phyloP scores from a whole-genome alignment of 2,888 invertebrate genomes.

The Microchrysa polita region DNA sequence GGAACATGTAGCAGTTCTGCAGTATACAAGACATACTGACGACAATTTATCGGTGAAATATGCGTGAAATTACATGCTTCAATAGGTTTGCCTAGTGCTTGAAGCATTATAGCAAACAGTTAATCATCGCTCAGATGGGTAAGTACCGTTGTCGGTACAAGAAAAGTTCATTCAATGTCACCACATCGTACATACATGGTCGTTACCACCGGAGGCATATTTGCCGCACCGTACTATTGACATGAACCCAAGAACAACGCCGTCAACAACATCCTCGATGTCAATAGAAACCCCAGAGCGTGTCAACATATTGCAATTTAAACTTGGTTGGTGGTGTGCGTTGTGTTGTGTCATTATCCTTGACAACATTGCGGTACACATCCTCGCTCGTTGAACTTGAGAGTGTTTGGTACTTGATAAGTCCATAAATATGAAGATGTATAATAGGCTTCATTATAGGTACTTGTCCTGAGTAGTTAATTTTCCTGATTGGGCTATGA shows the following conservation, averaged over 20 bases:
- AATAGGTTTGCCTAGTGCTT: background rate
- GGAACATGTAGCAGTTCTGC: too few relatives aligned
- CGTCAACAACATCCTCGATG: background rate
- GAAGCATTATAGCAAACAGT: background rate
- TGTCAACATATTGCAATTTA: background rate
- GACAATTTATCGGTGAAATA: background rate
- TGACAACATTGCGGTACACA: background rate
- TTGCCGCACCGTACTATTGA: too few relatives aligned
- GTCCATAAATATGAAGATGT: background rate
- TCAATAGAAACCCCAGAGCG: too few relatives aligned
- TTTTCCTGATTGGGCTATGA: too few relatives aligned
- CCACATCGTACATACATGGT: background rate
- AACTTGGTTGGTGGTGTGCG: background rate
- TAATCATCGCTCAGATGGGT: background rate
- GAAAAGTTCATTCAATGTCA: background rate
- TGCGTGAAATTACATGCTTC: background rate
- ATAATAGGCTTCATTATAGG: background rate
- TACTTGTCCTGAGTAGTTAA: too few relatives aligned
- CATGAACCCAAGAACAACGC: background rate
- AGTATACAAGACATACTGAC: background rate
- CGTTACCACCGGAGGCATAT: background rate
- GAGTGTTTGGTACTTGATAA: background rate
- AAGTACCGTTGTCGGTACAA: background rate
- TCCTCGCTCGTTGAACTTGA: background rate
- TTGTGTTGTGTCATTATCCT: slow-evolving; percentile 6